Conservation (phyloP, 2,797 vertebrate genomes). For the Spinus olivaceus region DNA sequence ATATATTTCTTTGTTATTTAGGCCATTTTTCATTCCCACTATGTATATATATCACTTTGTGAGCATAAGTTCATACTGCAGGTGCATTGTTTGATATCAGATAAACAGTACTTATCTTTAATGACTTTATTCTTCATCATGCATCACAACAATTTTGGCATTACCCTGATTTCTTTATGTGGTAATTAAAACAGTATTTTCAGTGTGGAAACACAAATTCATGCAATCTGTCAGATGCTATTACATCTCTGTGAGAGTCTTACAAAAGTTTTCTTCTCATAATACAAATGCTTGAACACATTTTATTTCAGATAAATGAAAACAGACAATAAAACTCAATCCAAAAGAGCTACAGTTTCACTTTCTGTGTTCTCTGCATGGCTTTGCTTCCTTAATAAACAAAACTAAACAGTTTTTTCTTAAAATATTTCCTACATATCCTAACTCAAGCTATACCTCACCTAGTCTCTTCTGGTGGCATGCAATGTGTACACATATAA, state of each 20-base stretch:
- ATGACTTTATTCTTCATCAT: neutral
- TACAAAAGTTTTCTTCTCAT: neutral
- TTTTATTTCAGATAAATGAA: neutral
- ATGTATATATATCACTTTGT: neutral
- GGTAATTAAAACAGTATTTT: neutral
- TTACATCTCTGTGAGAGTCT: neutral
- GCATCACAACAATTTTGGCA: neutral
- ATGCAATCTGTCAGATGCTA: neutral
- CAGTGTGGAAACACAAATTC: neutral
- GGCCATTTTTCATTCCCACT: neutral
- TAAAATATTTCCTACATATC: neutral
- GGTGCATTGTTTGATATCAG: neutral
- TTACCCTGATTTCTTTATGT: neutral
- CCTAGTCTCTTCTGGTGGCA: neutral
- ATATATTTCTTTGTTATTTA: neutral
- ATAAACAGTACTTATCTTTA: neutral
- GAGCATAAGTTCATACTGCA: neutral
- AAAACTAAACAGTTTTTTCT: neutral
- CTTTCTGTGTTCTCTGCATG: neutral
- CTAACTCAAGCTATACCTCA: neutral
- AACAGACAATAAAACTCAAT: neutral
- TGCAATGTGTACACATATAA: rapidly evolving
- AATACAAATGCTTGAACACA: neutral
- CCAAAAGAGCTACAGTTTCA: neutral
- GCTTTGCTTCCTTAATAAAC: neutral